These are phyloP conservation scores for Ryuthela nishihirai DNA, from an alignment of 2,888 invertebrate genomes.

Conservation along the genomic window DNA sequence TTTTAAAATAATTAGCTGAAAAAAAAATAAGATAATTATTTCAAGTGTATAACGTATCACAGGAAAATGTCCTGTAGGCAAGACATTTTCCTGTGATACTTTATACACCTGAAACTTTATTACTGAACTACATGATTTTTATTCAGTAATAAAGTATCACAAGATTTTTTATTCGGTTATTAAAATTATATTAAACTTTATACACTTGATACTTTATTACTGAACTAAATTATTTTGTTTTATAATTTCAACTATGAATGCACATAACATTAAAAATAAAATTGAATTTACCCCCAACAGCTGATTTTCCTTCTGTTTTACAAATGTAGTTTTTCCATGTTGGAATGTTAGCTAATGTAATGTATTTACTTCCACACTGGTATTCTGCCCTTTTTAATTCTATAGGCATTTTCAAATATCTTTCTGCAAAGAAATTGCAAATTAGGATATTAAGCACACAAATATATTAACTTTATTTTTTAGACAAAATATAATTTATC, in stretches of 20 bases:
- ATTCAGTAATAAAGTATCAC: no score
- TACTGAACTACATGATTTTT: not conserved
- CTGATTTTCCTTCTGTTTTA: conserved; percentile 9
- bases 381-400: conserved; percentile 48
- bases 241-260: no score
- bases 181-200: no score
- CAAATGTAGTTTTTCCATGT: conserved; percentile 46
- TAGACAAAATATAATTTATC: no score
- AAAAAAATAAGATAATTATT: not conserved
- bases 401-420: conserved; percentile 45
- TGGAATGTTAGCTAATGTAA: conserved; percentile 43
- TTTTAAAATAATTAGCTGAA: no score
- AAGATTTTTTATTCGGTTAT: not conserved
- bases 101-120: no score
- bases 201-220: not conserved
- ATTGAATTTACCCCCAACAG: conserved; percentile 2
- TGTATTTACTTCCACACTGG: conserved; percentile 45
- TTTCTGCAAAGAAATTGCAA: conserved; percentile 39
- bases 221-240: not conserved
- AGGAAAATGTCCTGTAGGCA: no score
- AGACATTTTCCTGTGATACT: no score
- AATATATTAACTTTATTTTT: no score
- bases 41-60: not conserved
- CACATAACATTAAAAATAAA: not conserved
- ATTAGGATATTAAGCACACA: no score